phyloP scores from a whole-genome alignment of 2,888 invertebrate genomes.

The Podotricha telesiphe region DNA sequence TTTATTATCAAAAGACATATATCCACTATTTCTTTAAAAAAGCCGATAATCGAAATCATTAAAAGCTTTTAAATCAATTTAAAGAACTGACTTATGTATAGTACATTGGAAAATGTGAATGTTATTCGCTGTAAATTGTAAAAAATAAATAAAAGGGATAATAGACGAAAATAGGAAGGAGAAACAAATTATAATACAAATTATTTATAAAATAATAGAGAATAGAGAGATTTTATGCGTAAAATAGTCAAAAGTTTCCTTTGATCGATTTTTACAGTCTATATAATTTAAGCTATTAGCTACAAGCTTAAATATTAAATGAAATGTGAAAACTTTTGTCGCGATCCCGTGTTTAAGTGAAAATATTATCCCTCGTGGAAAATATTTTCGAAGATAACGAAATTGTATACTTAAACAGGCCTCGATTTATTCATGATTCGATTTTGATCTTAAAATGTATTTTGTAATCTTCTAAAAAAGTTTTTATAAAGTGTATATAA shows the following conservation, averaged over 20 bases:
- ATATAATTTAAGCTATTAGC: constrained; percentile 46
- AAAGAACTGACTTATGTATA: background rate
- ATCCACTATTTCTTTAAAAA: background rate
- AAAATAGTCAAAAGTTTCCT: constrained; percentile 23
- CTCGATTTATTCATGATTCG: constrained; percentile 1
- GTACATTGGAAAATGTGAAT: background rate
- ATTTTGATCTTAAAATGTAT: background rate
- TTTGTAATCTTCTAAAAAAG: background rate
- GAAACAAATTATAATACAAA: too few relatives aligned
- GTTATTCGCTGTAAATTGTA: too few relatives aligned
- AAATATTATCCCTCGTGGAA: constrained; percentile 45
- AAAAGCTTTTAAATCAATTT: background rate
- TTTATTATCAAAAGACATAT: background rate
- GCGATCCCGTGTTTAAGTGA: constrained; percentile 46
- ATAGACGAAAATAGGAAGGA: too few relatives aligned
- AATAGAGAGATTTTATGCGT: background rate
- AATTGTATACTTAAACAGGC: constrained; percentile 35
- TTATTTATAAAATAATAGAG: constrained; percentile 9
- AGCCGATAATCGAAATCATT: background rate
- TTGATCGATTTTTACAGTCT: constrained; percentile 45
- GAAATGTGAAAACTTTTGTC: constrained; percentile 51
- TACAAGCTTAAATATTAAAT: constrained; percentile 50
- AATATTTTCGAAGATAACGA: constrained; percentile 47
- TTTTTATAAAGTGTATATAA: too few relatives aligned
- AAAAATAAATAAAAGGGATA: too few relatives aligned